Base-by-base conservation (phyloP, 1,140 invertebrate species). In the Cardiocondyla obscurior region DNA sequence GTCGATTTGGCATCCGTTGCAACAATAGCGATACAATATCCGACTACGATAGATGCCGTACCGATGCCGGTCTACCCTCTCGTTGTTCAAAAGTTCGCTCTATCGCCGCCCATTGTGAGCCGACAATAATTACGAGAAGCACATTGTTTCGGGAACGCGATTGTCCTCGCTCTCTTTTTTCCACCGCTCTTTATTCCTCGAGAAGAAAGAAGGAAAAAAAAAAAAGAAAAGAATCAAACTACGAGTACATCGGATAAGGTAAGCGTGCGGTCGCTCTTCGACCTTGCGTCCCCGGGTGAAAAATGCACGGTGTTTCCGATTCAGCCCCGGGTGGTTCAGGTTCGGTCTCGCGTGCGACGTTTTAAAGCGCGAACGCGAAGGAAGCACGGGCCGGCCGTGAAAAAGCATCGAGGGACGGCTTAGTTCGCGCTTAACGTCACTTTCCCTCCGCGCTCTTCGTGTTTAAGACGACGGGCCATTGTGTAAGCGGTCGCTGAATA, bases 81-180 rank as follows among this genome's bases (percentile, higher is more conserved):
- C 69, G 33, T 72, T 72, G 39, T 72, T 72, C 69, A 39, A 72
- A 57, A 72, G 69, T 72, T 55, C 51, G 33, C 62, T 12, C 76
- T 69, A 79, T 51, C 76, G 60, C 22, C 64, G 36, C 3, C 67
- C 2, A 81, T 81, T 69, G 51, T 81, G 7, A 30, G 5, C 46
- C 30, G 65, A 70, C 49, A 69, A 65, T 72, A 72, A 65, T 81
- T 81, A 72, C 36, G 65, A 39, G 16, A 30, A 12, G 33, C 65
- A 42, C 33, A 81, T 81, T 70, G 64, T 81, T 53, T 81, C 53
- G 36, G 30, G 33, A 42, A 57, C 16, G 51, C 46, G 22, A 42
- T 81, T 72, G 64, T 70, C 14, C 36, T 39, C 39, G n/a, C 42
- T 58, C 49, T 42, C 42, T 65, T 42, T 65, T 36, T 42, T 22